Percentiles rank a stretch among this genome's conserved stretches.
Conservation (phyloP, 1,140 invertebrate genomes). For the Ptiloglossa arizonensis region DNA sequence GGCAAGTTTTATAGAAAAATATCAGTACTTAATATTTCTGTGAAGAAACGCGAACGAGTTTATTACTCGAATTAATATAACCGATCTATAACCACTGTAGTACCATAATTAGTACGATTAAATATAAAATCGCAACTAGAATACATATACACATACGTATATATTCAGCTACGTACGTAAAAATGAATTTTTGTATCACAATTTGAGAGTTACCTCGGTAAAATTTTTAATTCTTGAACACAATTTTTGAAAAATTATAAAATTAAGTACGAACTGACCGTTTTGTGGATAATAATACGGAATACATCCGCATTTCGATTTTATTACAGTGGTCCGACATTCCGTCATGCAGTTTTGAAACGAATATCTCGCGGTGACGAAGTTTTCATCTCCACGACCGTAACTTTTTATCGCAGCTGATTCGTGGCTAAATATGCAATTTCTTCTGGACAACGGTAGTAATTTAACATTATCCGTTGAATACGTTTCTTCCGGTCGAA, state of each 20-base stretch:
- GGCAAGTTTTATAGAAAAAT: not conserved
- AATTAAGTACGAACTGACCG: slow-evolving; percentile 71
- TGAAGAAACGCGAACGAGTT: no score
- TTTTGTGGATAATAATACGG: slow-evolving; percentile 83
- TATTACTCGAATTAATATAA: no score
- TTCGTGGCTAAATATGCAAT: slow-evolving; percentile 84
- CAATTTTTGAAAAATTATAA: slow-evolving; percentile 4
- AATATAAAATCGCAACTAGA: no score
- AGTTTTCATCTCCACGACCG: slow-evolving; percentile 52
- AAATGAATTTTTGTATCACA: no score
- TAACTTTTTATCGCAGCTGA: no score
- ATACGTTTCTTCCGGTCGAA: slow-evolving; percentile 84
- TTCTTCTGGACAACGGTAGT: slow-evolving; percentile 78
- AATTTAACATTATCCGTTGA: slow-evolving; percentile 81
- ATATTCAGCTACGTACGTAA: no score
- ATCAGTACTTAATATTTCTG: no score
- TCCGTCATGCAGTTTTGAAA: slow-evolving; percentile 85
- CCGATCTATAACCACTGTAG: no score
- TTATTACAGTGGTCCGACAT: slow-evolving; percentile 80
- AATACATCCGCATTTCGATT: slow-evolving; percentile 83
- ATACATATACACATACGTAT: no score
- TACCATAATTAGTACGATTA: no score
- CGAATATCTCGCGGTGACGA: slow-evolving; percentile 78
- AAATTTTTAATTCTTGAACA: no score
- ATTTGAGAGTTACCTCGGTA: no score